Percentiles rank a stretch among this genome's conserved stretches.
These are phyloP conservation scores for Leiothrix lutea DNA, from an alignment of 2,113 vertebrate genomes.

Conservation along the genomic window DNA sequence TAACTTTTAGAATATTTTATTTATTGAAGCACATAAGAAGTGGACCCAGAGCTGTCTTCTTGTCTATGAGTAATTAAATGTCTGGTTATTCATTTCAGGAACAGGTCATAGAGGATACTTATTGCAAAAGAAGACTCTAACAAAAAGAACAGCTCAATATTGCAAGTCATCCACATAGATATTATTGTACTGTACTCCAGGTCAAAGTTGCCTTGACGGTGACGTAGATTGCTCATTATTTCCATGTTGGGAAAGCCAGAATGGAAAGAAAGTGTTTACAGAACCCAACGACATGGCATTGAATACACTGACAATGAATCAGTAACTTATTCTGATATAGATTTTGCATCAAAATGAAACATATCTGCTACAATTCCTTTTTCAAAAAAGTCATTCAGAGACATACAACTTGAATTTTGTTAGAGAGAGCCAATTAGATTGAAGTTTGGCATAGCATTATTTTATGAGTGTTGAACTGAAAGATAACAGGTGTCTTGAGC, in stretches of 20 bases:
- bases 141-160: background rate
- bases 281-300: background rate
- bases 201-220: background rate
- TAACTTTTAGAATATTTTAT: background rate
- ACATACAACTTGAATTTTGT: background rate
- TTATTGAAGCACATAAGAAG: background rate
- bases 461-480: background rate
- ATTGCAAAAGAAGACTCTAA: background rate
- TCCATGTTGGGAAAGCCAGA: background rate
- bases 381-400: background rate
- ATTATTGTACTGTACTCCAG: background rate
- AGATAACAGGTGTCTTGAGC: background rate
- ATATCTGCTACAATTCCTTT: background rate
- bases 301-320: background rate
- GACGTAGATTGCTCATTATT: background rate
- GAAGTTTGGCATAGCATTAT: background rate
- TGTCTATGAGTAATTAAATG: background rate
- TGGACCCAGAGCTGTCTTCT: background rate
- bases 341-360: background rate
- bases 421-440: background rate
- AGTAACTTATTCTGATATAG: background rate
- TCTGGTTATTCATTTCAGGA: background rate
- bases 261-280: background rate
- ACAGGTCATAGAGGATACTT: background rate
- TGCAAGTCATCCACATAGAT: background rate